Conservation (phyloP, 2,888 invertebrate species). For the Teleiodes luculella region DNA sequence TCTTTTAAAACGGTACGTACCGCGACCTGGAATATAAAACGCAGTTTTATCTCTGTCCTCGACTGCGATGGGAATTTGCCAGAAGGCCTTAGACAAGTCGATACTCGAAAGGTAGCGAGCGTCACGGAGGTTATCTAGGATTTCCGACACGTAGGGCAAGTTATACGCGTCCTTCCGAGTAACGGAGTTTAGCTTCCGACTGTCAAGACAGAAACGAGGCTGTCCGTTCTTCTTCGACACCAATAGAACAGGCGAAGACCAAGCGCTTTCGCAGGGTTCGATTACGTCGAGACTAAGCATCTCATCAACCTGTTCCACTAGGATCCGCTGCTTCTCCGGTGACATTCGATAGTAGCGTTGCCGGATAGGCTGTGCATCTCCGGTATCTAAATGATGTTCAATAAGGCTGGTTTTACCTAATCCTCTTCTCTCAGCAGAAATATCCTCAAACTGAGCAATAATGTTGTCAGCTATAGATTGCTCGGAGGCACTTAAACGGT, state of each 20-base stretch:
- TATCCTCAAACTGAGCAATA: slow-evolving; percentile 20
- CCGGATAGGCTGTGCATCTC: slow-evolving; percentile 23
- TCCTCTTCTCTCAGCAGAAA: slow-evolving; percentile 22
- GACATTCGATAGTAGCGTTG: slow-evolving; percentile 29
- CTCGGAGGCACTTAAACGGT: slow-evolving; percentile 7
- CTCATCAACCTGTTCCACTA: slow-evolving; percentile 25
- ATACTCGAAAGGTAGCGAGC: slow-evolving; percentile 16
- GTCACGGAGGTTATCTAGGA: slow-evolving; percentile 15
- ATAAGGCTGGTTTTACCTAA: slow-evolving; percentile 24
- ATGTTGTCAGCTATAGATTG: slow-evolving; percentile 17
- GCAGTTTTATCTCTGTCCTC: slow-evolving; percentile 7
- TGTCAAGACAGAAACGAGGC: slow-evolving; percentile 22
- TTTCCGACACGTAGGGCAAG: slow-evolving; percentile 23
- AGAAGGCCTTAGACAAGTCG: slow-evolving; percentile 17
- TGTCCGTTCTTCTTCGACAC: slow-evolving; percentile 21
- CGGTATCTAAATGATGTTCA: slow-evolving; percentile 26
- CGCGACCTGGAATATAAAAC: slow-evolving; percentile 14
- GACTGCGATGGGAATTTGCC: slow-evolving; percentile 14
- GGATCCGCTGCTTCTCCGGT: slow-evolving; percentile 24
- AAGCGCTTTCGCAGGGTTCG: slow-evolving; percentile 22
- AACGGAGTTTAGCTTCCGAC: slow-evolving; percentile 21
- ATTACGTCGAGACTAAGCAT: slow-evolving; percentile 23
- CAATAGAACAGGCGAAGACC: slow-evolving; percentile 23
- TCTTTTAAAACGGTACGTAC: slow-evolving; percentile 17
- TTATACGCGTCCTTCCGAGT: slow-evolving; percentile 21